These are phyloP conservation scores for Geotrypetes seraphini DNA, from an alignment of 2,797 vertebrate species.

Conservation along the genomic window DNA sequence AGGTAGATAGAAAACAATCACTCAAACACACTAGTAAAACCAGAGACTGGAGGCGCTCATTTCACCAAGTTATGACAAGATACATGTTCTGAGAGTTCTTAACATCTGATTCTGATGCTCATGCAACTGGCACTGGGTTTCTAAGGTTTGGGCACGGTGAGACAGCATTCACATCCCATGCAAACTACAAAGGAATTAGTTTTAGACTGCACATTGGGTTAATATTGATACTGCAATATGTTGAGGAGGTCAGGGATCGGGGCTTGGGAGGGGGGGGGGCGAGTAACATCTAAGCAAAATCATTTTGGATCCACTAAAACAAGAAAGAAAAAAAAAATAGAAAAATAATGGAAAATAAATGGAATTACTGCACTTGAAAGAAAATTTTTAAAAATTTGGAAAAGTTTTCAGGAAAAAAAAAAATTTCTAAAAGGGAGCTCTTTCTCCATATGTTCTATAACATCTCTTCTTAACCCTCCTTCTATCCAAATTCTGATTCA, in stretches of 20 bases:
- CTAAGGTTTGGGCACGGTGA: constrained; percentile 57
- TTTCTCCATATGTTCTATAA: no score
- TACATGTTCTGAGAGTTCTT: constrained; percentile 45
- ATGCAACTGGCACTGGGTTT: constrained; percentile 62
- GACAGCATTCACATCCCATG: constrained; percentile 78
- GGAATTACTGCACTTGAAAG: no score
- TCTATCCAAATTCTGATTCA: no score
- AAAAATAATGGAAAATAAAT: neutral
- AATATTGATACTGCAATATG: constrained; percentile 66
- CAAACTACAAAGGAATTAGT: constrained; percentile 72
- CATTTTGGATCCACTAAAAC: constrained; percentile 52
- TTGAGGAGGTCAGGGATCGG: no score
- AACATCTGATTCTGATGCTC: constrained; percentile 61
- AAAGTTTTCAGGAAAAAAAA: no score
- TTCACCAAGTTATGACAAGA: constrained; percentile 61
- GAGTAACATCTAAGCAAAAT: no score
- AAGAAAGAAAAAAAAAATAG: constrained; percentile 22
- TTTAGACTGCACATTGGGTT: constrained; percentile 66
- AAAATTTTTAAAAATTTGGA: no score
- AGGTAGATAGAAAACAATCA: constrained; percentile 45
- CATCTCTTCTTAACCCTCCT: no score
- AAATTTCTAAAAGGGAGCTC: no score
- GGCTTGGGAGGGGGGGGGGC: no score
- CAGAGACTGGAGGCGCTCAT: constrained; percentile 47
- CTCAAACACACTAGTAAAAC: constrained; percentile 61